Percentiles rank a stretch among this genome's conserved stretches.
Evolutionary conservation across 2,113 vertebrate species (phyloP).

Genomic region (Tragelaphus imberbis): DNA sequence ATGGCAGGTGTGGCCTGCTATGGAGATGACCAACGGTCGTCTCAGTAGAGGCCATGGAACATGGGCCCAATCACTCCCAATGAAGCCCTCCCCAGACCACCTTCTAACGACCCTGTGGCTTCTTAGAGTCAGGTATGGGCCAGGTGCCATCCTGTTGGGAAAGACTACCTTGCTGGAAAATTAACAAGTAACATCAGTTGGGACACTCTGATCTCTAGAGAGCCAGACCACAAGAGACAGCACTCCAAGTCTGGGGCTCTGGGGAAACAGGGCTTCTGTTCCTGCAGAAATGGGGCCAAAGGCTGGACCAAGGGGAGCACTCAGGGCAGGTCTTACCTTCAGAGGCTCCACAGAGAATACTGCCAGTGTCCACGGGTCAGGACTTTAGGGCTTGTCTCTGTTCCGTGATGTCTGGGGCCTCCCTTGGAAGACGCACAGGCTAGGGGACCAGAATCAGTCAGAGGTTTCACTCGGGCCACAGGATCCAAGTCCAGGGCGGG

Average conservation of each 20-base stretch:
- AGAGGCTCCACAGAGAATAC: neutral
- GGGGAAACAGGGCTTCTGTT: neutral
- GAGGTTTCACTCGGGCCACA: neutral
- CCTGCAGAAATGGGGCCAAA: neutral
- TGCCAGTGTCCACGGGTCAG: neutral
- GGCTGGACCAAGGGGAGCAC: rapidly evolving
- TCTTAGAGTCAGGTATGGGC: neutral
- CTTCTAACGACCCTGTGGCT: rapidly evolving
- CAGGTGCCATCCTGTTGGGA: neutral
- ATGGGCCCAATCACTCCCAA: rapidly evolving
- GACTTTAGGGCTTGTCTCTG: neutral
- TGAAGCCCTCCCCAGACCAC: no score
- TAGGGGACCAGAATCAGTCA: neutral
- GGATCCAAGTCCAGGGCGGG: rapidly evolving
- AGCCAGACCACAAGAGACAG: neutral
- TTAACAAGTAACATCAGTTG: neutral
- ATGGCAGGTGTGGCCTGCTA: rapidly evolving
- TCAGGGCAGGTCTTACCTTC: no score
- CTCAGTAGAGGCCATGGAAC: neutral
- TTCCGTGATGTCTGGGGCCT: rapidly evolving
- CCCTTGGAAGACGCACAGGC: neutral
- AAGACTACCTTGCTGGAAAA: neutral
- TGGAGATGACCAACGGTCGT: neutral
- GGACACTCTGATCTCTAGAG: neutral
- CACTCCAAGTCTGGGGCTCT: neutral